Evolutionary conservation across 53 echinoderm and acorn worm species (phyloP).

Genomic region (Antedon mediterranea): DNA sequence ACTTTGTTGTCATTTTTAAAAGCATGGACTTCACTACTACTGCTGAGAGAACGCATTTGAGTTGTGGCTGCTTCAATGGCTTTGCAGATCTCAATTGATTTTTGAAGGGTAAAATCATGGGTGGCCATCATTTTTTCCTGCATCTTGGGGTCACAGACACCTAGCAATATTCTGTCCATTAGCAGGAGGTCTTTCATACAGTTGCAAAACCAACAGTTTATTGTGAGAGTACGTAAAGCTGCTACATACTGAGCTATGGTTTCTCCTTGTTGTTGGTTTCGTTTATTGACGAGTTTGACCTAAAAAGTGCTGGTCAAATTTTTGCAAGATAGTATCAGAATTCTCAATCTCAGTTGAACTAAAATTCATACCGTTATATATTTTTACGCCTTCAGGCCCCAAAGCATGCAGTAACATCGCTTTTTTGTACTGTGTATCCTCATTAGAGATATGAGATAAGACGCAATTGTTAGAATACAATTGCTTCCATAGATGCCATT

Average conservation of each 20-base stretch:
- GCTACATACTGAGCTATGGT: conserved; percentile 32
- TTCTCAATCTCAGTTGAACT: no score
- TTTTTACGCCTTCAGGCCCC: conserved; percentile 18
- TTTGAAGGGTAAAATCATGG: conserved; percentile 16
- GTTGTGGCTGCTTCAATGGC: conserved; percentile 23
- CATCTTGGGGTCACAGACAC: conserved; percentile 28
- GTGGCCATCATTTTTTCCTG: conserved; percentile 30
- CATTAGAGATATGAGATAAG: no score
- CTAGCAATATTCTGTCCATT: conserved; percentile 17
- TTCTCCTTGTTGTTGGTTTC: conserved; percentile 32
- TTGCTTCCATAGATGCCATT: no score
- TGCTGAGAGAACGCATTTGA: conserved; percentile 9
- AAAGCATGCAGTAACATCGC: conserved; percentile 30
- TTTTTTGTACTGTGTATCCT: conserved; percentile 4
- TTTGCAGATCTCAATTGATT: conserved; percentile 38
- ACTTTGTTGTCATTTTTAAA: no score
- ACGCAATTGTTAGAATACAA: no score
- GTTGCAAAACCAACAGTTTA: conserved; percentile 41
- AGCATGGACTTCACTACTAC: no score
- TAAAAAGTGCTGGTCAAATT: conserved; percentile 26
- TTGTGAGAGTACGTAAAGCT: conserved; percentile 23
- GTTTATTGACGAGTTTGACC: conserved; percentile 30
- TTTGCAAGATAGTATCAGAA: conserved; percentile 16
- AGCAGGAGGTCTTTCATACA: conserved; percentile 31
- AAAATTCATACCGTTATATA: conserved; percentile 36